A percentile compares a stretch with the other conserved stretches of the same genome.
Conservation (phyloP, 2,888 invertebrate species). For the Rhimphoctona megacephalus region DNA sequence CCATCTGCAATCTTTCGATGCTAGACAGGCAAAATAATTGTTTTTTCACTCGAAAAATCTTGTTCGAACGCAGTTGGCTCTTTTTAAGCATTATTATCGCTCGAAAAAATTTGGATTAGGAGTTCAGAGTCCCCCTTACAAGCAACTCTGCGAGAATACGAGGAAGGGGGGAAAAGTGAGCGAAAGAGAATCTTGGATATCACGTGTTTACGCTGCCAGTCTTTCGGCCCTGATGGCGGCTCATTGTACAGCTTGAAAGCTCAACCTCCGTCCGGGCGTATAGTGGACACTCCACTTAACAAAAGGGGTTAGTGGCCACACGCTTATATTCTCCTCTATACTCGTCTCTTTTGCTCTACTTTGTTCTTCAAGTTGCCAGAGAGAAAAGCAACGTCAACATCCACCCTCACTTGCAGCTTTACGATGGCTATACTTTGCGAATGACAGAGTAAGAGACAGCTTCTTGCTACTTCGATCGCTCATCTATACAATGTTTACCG, state of each 20-base stretch:
- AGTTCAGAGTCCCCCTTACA: conserved; percentile 21
- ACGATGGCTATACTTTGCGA: conserved; percentile 24
- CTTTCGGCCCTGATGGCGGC: conserved; percentile 64
- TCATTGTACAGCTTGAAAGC: conserved; percentile 65
- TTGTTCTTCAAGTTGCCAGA: conserved; percentile 31
- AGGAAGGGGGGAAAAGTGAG: neutral
- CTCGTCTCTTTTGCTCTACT: conserved; percentile 42
- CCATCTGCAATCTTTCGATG: neutral
- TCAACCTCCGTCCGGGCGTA: conserved; percentile 65
- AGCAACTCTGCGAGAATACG: neutral
- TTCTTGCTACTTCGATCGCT: conserved; percentile 18
- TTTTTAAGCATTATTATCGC: conserved; percentile 10
- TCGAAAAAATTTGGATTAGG: conserved; percentile 19
- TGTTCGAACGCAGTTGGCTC: neutral
- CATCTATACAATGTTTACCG: conserved; percentile 40
- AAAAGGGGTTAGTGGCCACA: conserved; percentile 67
- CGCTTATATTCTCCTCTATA: conserved; percentile 16
- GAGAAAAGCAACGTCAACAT: conserved; percentile 47
- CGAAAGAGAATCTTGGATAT: conserved; percentile 66
- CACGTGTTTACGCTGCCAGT: conserved; percentile 70
- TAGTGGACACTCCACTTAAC: conserved; percentile 79
- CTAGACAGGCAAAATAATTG: neutral
- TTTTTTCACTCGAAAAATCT: neutral
- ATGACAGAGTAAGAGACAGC: conserved; percentile 1
- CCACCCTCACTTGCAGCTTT: conserved; percentile 31